Evolutionary conservation across 1,140 invertebrate genomes (phyloP).

Genomic region (Zaprionus nigranus): DNA sequence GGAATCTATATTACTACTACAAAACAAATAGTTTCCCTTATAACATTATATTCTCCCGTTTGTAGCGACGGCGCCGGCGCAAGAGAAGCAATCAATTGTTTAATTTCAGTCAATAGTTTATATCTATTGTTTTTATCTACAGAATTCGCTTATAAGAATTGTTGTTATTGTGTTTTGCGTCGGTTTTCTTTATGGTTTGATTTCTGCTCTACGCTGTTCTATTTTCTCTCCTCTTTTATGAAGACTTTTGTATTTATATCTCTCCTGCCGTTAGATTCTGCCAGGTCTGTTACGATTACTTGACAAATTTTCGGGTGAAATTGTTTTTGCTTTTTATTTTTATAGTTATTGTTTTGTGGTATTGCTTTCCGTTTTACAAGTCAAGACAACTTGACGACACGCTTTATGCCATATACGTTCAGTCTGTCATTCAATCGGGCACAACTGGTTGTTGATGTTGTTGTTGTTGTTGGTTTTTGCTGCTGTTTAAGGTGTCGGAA

Average conservation of each 20-base stretch:
- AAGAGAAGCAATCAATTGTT: conserved; percentile 75
- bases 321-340: conserved; percentile 26
- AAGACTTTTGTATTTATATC: conserved; percentile 10
- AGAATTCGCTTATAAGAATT: conserved; percentile 23
- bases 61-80: conserved; percentile 52
- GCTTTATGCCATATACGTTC: conserved; percentile 56
- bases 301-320: conserved; percentile 39
- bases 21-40: neutral
- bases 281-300: conserved; percentile 32
- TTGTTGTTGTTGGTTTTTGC: conserved; percentile 18
- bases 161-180: conserved; percentile 34
- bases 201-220: conserved; percentile 18
- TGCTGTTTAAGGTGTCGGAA: conserved; percentile 67
- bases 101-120: conserved; percentile 69
- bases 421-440: conserved; percentile 30
- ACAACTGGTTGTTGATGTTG: conserved; percentile 49
- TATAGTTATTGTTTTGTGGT: conserved; percentile 38
- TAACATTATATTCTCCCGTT: neutral
- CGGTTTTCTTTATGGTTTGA: conserved; percentile 27
- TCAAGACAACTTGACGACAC: conserved; percentile 58
- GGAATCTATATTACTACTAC: neutral
- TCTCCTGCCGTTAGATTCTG: conserved; percentile 29
- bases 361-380: conserved; percentile 54
- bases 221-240: conserved; percentile 19
- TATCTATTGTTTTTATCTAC: conserved; percentile 36